Evolutionary conservation across 1,140 invertebrate genomes (phyloP).

Genomic region (Diuraphis noxia): DNA sequence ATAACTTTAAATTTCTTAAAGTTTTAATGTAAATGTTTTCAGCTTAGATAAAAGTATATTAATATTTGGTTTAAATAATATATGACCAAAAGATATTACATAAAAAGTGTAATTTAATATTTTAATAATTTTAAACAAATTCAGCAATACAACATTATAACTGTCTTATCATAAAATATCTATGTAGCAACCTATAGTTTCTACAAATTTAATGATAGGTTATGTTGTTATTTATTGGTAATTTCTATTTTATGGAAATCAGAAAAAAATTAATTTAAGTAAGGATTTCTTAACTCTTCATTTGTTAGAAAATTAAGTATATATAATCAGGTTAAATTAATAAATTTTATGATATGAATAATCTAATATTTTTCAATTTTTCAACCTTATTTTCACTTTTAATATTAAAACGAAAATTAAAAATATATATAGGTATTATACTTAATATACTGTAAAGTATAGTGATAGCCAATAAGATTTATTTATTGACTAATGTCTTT

Average conservation of each 20-base stretch:
- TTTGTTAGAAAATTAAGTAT: background rate
- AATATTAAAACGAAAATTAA: background rate
- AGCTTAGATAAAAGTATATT: background rate
- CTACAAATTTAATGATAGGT: background rate
- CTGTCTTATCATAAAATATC: too few relatives aligned
- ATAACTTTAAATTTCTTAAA: background rate
- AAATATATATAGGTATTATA: too few relatives aligned
- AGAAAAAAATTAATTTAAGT: background rate
- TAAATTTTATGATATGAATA: background rate
- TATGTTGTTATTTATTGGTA: background rate
- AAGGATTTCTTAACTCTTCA: background rate
- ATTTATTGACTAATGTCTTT: background rate
- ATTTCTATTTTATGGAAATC: background rate
- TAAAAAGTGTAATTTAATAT: background rate
- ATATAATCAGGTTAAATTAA: background rate
- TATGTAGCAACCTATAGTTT: too few relatives aligned
- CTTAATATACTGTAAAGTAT: too few relatives aligned
- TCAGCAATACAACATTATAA: background rate
- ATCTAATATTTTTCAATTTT: background rate
- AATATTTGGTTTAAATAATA: background rate
- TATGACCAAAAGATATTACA: background rate
- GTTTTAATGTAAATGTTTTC: slow-evolving; percentile 18
- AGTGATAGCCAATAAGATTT: background rate
- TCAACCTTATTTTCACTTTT: background rate
- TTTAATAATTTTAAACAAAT: background rate